Base-by-base conservation (phyloP, 2,888 invertebrate genomes). In the Odontocolon sp. region DNA sequence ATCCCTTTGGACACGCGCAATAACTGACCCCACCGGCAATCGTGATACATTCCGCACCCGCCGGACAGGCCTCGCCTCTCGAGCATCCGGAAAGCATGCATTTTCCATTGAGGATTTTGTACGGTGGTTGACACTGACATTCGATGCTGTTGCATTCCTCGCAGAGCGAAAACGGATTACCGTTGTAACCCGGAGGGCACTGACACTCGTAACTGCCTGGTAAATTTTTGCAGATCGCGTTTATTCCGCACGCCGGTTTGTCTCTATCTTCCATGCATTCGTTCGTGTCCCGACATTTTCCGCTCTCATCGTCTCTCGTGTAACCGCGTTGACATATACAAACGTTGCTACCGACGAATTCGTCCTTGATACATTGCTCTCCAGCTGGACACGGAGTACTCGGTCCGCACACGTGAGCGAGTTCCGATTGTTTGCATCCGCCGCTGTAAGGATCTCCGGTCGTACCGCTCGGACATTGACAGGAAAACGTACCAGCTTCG, bases 201-300 rank as follows among this genome's bases (percentile, higher is more conserved):
- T 96, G 96, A 84, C 98, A 98, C 90, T 97, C 97, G 87, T 97
- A 98, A 87, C 97, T 97, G 52, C 98, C 98, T 0, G 97, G 97
- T 59, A 97, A 91, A 91, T 98, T 98, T 89, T 96, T 97, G 87
- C 98, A 98, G 70, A 97, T 93, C 0, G 97, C 97, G 90, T 97
- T 97, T 21, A 96, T 91, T 0, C 97, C 98, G 90, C 98, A 98
- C 14, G 96, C 95, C 1, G 95, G 94, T 82, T 95, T 95, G 68
- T 94, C 95, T 66, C 93, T 91, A 26, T 94, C 92, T 83, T 95
- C 94, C 2, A 94, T 93, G 86, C 97, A 98, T 90, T 98, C 97
- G 86, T 98, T 95, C 67, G 96, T 92, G 89, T 98, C 98, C 86
- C 95, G 92, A 90, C 97, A 97, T 87, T 94, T 92, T 47, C 95